Conservation (phyloP, 1,140 invertebrate species). For the Papilio glaucus region DNA sequence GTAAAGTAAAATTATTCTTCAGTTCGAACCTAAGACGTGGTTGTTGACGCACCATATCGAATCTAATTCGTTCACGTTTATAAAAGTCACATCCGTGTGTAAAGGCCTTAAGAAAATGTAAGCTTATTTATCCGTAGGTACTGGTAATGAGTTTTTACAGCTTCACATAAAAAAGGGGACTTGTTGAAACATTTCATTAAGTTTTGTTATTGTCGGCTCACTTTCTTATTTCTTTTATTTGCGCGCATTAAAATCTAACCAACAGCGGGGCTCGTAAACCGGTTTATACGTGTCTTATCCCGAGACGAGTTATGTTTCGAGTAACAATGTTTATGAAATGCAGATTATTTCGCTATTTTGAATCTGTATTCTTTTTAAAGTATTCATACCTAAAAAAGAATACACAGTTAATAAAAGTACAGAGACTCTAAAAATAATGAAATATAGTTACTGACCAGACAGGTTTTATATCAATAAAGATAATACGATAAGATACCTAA, state of each 20-base stretch:
- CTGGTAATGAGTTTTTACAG: constrained; percentile 18
- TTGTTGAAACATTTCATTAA: constrained; percentile 19
- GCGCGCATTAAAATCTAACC: background rate
- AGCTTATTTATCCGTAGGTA: constrained; percentile 11
- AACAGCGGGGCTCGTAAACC: constrained; percentile 3
- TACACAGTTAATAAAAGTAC: too few species aligned
- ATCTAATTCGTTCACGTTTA: too few species aligned
- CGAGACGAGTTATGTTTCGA: constrained; percentile 21
- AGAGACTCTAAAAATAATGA: too few species aligned
- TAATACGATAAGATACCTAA: too few species aligned
- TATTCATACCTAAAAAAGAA: too few species aligned
- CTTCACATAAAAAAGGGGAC: constrained; percentile 2
- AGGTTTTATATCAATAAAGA: too few species aligned
- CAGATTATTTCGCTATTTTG: constrained; percentile 3
- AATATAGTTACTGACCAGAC: too few species aligned
- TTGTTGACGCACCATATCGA: background rate
- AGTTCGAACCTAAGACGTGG: too few species aligned
- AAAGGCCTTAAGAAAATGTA: background rate
- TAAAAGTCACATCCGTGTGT: background rate
- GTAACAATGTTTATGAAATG: constrained; percentile 21
- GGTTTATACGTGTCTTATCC: constrained; percentile 22
- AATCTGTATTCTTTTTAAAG: background rate
- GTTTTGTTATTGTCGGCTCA: constrained; percentile 17
- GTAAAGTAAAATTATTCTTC: too few species aligned
- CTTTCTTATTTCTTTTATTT: constrained; percentile 21